Evolutionary conservation across 2,797 vertebrate species (phyloP).

Genomic region (Myotis vivesi): DNA sequence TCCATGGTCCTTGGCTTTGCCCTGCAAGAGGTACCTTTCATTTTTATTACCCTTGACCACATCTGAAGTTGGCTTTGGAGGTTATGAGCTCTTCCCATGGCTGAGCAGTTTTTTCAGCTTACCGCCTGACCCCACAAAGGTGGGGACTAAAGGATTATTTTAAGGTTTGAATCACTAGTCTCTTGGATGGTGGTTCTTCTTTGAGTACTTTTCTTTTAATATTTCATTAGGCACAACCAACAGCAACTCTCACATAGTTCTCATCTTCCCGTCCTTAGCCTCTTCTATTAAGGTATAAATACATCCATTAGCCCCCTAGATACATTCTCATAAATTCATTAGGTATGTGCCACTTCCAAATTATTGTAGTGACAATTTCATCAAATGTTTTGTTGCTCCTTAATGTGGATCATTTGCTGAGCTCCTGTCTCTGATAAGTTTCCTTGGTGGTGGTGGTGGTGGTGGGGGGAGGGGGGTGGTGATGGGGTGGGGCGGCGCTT

Average conservation of each 20-base stretch:
- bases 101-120: conserved; percentile 25
- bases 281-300: conserved; percentile 15
- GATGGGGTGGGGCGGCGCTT: neutral
- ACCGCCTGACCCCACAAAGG: neutral
- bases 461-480: too few relatives aligned
- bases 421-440: neutral
- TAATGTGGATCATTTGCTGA: neutral
- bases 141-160: neutral
- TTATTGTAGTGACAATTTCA: neutral
- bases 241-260: neutral
- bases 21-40: neutral
- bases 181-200: neutral
- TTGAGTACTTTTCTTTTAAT: conserved; percentile 31
- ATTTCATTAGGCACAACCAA: neutral
- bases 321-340: neutral
- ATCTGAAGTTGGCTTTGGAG: conserved; percentile 35
- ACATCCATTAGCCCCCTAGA: neutral
- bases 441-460: neutral
- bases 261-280: neutral
- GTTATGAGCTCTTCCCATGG: neutral
- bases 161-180: neutral
- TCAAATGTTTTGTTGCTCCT: neutral
- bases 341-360: neutral
- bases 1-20: conserved; percentile 36
- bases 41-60: neutral